Percentiles rank a stretch among this genome's conserved stretches.
Conservation (phyloP, 1,140 invertebrate species). For the Aricia agestis region DNA sequence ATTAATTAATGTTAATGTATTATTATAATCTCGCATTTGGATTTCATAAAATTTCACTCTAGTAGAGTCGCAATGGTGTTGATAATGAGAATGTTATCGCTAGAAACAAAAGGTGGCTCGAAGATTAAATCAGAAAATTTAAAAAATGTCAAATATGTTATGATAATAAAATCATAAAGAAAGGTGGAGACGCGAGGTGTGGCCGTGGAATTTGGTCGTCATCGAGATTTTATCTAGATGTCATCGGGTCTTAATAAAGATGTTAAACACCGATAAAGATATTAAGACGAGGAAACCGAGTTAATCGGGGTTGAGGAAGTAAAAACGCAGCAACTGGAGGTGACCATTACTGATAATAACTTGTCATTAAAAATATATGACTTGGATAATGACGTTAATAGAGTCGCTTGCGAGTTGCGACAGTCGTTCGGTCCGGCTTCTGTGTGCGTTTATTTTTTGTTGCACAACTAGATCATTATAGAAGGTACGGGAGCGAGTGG, state of each 20-base stretch:
- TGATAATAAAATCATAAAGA: neutral
- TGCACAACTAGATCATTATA: slow-evolving; percentile 42
- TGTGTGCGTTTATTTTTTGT: slow-evolving; percentile 34
- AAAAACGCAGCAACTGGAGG: neutral
- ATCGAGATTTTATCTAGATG: neutral
- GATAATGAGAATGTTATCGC: neutral
- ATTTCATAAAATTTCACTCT: slow-evolving; percentile 10
- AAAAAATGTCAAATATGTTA: neutral
- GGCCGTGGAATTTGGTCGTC: neutral
- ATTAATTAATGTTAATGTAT: slow-evolving; percentile 15
- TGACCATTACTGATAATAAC: slow-evolving; percentile 15
- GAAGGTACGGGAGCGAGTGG: slow-evolving; percentile 37
- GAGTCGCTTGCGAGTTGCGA: slow-evolving; percentile 32
- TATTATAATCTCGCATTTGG: slow-evolving; percentile 1
- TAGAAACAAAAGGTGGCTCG: neutral
- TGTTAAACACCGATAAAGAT: neutral
- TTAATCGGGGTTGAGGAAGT: slow-evolving; percentile 7
- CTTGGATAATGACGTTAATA: slow-evolving; percentile 24
- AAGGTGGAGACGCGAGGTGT: neutral
- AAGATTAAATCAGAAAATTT: neutral
- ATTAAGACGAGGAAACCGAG: neutral
- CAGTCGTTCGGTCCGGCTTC: slow-evolving; percentile 30
- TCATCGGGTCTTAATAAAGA: neutral
- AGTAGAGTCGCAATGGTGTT: too few relatives aligned
- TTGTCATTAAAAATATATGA: slow-evolving; percentile 11